Evolutionary conservation across 30 jellyfish, hydroid and myxozoan genomes (phyloP).

Genomic region (Cassiopea andromeda): DNA sequence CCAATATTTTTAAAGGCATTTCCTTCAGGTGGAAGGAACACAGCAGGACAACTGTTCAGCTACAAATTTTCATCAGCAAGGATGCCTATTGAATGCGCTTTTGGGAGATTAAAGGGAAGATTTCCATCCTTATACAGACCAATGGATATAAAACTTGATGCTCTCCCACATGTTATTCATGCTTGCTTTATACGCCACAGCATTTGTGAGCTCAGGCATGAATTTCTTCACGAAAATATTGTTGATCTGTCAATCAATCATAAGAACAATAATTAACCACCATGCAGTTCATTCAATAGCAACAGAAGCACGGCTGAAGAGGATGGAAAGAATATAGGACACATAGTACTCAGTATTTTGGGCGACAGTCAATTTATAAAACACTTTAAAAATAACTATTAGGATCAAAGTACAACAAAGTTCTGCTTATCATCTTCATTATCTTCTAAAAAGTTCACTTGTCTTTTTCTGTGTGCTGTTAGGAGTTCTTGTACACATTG

Average conservation of each 20-base stretch:
- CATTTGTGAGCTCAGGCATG: constrained; percentile 34
- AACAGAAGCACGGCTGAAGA: constrained; percentile 4
- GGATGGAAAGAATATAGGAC: constrained; percentile 34
- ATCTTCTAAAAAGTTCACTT: neutral
- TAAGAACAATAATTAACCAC: constrained; percentile 30
- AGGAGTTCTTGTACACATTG: neutral
- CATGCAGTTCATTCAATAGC: neutral
- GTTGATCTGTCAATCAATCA: constrained; percentile 10
- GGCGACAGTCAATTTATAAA: neutral
- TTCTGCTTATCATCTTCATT: neutral
- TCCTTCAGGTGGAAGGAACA: constrained; percentile 50
- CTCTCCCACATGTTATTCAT: constrained; percentile 31
- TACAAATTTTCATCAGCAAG: constrained; percentile 70
- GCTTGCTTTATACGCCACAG: constrained; percentile 39
- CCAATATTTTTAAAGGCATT: constrained; percentile 68
- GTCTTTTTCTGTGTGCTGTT: neutral
- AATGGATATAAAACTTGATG: constrained; percentile 31
- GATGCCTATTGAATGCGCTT: constrained; percentile 71
- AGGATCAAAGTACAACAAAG: neutral
- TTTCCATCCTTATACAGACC: constrained; percentile 39
- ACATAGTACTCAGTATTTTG: constrained; percentile 33
- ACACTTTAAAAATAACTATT: neutral
- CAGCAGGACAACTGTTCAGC: constrained; percentile 51
- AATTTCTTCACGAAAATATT: constrained; percentile 5
- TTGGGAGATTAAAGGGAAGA: constrained; percentile 60